A percentile compares a stretch with the other conserved stretches of the same genome.
Conservation (phyloP, 2,113 vertebrate species). For the Rhynchomys soricoides region DNA sequence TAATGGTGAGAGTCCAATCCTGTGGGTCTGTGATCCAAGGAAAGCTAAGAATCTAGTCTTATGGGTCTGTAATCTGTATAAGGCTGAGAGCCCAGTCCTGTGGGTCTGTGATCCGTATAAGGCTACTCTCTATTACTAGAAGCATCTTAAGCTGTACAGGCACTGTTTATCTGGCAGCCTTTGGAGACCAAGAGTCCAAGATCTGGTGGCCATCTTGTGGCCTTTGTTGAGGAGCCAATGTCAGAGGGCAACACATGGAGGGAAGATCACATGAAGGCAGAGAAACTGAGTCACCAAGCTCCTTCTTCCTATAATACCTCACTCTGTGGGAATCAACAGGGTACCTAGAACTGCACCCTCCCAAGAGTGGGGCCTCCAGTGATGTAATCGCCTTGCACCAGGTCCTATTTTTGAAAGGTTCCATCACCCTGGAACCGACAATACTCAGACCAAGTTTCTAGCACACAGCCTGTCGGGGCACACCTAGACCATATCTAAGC, state of each 20-base stretch:
- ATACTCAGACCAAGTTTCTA: neutral
- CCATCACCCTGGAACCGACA: neutral
- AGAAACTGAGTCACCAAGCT: neutral
- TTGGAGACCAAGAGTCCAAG: too few relatives aligned
- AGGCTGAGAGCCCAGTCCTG: neutral
- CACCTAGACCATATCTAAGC: neutral
- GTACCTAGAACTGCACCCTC: neutral
- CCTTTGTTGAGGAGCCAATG: neutral
- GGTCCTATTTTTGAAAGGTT: neutral
- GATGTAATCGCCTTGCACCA: neutral
- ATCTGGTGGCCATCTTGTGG: neutral
- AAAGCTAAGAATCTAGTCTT: too few relatives aligned
- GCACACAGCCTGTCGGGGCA: neutral
- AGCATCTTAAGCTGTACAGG: neutral
- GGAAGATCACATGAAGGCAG: neutral
- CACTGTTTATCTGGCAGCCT: neutral
- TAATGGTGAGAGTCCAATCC: too few relatives aligned
- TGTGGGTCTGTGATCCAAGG: too few relatives aligned
- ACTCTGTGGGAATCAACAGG: neutral
- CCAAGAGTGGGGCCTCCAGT: neutral
- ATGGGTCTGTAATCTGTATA: too few relatives aligned
- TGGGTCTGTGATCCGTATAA: neutral
- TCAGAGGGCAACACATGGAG: neutral
- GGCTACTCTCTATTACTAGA: neutral
- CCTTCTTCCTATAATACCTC: neutral